These are phyloP conservation scores for Agonopterix subpropinquella DNA, from an alignment of 2,888 invertebrate species.

Conservation along the genomic window DNA sequence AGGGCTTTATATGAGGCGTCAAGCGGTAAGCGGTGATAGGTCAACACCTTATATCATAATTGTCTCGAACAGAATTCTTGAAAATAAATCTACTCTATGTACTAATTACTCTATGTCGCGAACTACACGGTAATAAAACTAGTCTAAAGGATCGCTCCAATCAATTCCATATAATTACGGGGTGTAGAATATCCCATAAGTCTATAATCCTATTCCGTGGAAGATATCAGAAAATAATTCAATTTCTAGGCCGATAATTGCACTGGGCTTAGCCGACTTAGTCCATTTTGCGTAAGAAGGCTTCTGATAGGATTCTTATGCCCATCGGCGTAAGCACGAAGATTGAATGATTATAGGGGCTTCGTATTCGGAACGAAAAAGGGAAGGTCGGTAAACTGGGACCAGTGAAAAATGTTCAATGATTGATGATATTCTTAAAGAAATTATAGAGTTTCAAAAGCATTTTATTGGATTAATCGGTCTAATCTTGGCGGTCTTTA, in stretches of 20 bases:
- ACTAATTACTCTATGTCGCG: too few species aligned
- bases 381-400: constrained; percentile 7
- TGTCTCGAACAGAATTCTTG: too few species aligned
- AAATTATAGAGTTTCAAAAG: constrained; percentile 40
- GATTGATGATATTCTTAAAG: constrained; percentile 40
- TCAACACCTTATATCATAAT: too few species aligned
- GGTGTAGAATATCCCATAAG: constrained; percentile 1
- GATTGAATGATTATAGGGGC: too few species aligned
- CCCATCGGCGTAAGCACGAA: too few species aligned
- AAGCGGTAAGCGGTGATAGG: too few species aligned
- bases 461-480: constrained; percentile 48
- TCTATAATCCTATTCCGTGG: constrained; percentile 21
- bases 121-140: too few species aligned
- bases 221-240: constrained; percentile 37
- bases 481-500: constrained; percentile 29
- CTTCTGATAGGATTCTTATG: too few species aligned
- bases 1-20: too few species aligned
- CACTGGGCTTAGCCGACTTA: constrained; percentile 14
- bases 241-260: constrained; percentile 43
- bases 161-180: too few species aligned
- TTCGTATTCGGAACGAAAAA: background rate
- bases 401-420: constrained; percentile 37
- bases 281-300: background rate
- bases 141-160: too few species aligned
- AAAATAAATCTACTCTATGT: too few species aligned